A percentile compares a stretch with the other conserved stretches of the same genome.
Conservation (phyloP, 2,797 vertebrate genomes). For the Lutjanus campechanus region DNA sequence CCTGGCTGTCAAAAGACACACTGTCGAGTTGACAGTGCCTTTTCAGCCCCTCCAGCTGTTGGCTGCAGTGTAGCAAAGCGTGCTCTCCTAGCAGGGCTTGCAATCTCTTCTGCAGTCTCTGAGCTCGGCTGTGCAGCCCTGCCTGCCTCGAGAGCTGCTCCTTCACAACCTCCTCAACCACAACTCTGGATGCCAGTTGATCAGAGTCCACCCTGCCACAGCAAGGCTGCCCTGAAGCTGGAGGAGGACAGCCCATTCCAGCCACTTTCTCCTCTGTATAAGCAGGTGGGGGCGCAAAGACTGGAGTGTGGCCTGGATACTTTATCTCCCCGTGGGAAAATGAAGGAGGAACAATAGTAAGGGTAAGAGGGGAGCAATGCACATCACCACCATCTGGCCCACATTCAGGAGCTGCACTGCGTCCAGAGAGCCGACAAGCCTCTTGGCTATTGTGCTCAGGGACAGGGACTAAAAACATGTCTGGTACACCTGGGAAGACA, state of each 20-base stretch:
- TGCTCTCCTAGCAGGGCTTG: constrained; percentile 90
- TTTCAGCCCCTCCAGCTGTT: constrained; percentile 89
- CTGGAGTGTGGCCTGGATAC: constrained; percentile 11
- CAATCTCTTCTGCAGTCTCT: constrained; percentile 88
- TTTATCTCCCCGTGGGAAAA: constrained; percentile 40
- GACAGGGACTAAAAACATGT: constrained; percentile 67
- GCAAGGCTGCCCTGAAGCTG: constrained; percentile 27
- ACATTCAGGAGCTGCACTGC: constrained; percentile 33
- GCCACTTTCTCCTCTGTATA: constrained; percentile 54
- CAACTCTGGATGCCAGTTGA: constrained; percentile 51
- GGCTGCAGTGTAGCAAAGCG: constrained; percentile 86
- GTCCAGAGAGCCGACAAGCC: constrained; percentile 33
- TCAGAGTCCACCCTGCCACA: constrained; percentile 14
- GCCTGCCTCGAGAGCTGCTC: constrained; percentile 87
- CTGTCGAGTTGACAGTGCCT: constrained; percentile 66
- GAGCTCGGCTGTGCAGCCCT: constrained; percentile 84
- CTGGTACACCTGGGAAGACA: constrained; percentile 65
- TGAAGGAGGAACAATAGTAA: constrained; percentile 39
- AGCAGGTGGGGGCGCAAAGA: constrained; percentile 77
- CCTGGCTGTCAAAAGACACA: constrained; percentile 53
- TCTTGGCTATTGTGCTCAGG: constrained; percentile 68
- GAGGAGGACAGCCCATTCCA: background rate
- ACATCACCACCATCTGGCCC: constrained; percentile 69
- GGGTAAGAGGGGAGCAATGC: constrained; percentile 28
- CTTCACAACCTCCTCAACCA: constrained; percentile 78